Percentiles rank a stretch among this genome's conserved stretches.
Conservation (phyloP, 1,140 invertebrate species). For the Cylas formicarius region DNA sequence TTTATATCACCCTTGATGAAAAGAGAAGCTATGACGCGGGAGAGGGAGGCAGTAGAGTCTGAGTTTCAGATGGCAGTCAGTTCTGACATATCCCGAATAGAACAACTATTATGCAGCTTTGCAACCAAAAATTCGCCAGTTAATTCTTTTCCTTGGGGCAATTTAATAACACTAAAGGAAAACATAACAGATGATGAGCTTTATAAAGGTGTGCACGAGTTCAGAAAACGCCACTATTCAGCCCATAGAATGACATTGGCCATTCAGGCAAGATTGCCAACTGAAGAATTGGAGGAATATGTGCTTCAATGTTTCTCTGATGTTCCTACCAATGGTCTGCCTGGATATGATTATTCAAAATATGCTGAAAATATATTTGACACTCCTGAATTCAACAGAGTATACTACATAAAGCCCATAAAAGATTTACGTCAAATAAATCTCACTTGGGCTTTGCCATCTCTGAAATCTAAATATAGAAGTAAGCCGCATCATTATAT, state of each 20-base stretch:
- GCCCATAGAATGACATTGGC: conserved; percentile 83
- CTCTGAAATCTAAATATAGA: conserved; percentile 63
- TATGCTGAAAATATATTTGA: conserved; percentile 50
- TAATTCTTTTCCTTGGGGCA: conserved; percentile 79
- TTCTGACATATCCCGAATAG: conserved; percentile 58
- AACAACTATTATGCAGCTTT: conserved; percentile 65
- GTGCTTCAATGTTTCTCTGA: conserved; percentile 56
- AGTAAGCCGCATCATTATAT: conserved; percentile 73
- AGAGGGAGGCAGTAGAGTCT: conserved; percentile 88
- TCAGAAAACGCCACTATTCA: conserved; percentile 76
- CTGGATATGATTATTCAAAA: conserved; percentile 51
- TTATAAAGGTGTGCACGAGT: conserved; percentile 63
- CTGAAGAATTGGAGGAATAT: conserved; percentile 65
- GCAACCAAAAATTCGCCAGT: conserved; percentile 65
- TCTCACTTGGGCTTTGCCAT: conserved; percentile 74
- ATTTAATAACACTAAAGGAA: conserved; percentile 66
- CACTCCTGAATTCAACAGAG: conserved; percentile 57
- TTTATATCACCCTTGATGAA: conserved; percentile 84
- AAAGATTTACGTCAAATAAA: conserved; percentile 64
- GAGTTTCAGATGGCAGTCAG: conserved; percentile 70
- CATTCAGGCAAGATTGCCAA: conserved; percentile 70
- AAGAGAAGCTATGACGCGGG: conserved; percentile 76
- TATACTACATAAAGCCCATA: conserved; percentile 75
- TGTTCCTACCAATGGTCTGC: conserved; percentile 56
- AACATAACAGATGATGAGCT: conserved; percentile 58